Percentiles rank a stretch among this genome's conserved stretches.
These are phyloP conservation scores for Fabriciana adippe DNA, from an alignment of 2,888 invertebrate species.

Conservation along the genomic window DNA sequence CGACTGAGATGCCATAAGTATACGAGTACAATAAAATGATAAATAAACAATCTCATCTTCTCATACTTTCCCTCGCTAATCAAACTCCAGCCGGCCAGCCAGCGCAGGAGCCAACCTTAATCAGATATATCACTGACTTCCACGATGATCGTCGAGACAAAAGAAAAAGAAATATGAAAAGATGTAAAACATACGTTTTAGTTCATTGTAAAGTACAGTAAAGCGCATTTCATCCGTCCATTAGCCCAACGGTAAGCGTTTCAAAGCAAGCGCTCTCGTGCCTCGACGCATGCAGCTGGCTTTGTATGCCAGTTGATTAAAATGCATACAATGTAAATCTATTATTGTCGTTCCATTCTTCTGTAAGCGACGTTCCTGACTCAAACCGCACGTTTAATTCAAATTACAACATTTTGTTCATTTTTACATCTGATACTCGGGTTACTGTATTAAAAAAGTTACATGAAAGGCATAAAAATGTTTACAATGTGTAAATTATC, in stretches of 20 bases:
- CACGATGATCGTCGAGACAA: too few species aligned
- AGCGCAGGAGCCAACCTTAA: too few species aligned
- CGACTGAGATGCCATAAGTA: too few species aligned
- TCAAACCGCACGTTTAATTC: not conserved
- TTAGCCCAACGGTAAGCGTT: not conserved
- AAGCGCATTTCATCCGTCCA: slow-evolving; percentile 4
- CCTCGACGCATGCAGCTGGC: not conserved
- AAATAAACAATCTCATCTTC: too few species aligned
- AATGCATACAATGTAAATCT: slow-evolving; percentile 9
- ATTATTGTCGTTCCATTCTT: not conserved
- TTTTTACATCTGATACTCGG: not conserved
- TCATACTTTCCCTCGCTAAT: too few species aligned
- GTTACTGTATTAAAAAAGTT: not conserved
- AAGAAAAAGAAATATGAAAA: not conserved
- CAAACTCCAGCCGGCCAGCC: too few species aligned
- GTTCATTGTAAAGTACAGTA: not conserved
- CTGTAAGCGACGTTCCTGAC: not conserved
- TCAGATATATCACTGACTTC: too few species aligned
- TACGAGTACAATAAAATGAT: too few species aligned
- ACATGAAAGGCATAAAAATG: too few species aligned
- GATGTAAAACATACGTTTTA: not conserved
- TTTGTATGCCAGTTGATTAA: slow-evolving; percentile 2
- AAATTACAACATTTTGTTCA: too few species aligned
- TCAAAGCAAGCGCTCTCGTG: not conserved
- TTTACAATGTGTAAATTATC: too few species aligned